Percentiles rank a stretch among this genome's conserved stretches.
Conservation (phyloP, 2,113 vertebrate species). For the Dicerorhinus sumatrensis region DNA sequence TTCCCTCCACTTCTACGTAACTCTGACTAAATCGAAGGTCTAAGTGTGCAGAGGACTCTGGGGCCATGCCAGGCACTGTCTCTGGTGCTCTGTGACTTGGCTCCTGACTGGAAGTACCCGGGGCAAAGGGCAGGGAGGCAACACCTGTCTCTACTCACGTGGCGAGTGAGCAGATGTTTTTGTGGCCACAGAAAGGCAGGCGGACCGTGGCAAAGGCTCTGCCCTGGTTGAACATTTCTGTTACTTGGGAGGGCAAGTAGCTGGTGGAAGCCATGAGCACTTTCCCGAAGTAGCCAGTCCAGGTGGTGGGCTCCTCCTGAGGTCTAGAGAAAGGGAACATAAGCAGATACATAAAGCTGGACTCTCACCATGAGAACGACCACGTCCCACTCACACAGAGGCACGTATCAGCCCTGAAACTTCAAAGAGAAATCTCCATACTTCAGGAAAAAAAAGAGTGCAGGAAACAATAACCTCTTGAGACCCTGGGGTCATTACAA, state of each 20-base stretch:
- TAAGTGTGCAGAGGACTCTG: accelerated
- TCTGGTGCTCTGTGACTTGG: neutral
- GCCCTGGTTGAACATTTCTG: conserved; percentile 99
- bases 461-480: neutral
- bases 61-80: accelerated
- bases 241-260: conserved; percentile 98
- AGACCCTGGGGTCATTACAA: accelerated
- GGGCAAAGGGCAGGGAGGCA: accelerated
- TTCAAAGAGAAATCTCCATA: too few species aligned
- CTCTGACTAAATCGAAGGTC: neutral
- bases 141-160: conserved; percentile 89
- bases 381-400: neutral
- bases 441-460: too few species aligned
- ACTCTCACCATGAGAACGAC: accelerated
- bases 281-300: conserved; percentile 98
- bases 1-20: accelerated
- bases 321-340: conserved; percentile 86
- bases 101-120: accelerated
- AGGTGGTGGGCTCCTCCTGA: conserved; percentile 98
- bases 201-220: conserved; percentile 98
- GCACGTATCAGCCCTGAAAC: neutral
- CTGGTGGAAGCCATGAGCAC: conserved; percentile 98
- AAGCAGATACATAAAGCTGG: neutral
- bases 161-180: conserved; percentile 97
- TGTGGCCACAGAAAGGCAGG: conserved; percentile 98